A percentile compares a stretch with the other conserved stretches of the same genome.
phyloP scores from a whole-genome alignment of 2,113 vertebrate genomes.

The Vombatus ursinus region DNA sequence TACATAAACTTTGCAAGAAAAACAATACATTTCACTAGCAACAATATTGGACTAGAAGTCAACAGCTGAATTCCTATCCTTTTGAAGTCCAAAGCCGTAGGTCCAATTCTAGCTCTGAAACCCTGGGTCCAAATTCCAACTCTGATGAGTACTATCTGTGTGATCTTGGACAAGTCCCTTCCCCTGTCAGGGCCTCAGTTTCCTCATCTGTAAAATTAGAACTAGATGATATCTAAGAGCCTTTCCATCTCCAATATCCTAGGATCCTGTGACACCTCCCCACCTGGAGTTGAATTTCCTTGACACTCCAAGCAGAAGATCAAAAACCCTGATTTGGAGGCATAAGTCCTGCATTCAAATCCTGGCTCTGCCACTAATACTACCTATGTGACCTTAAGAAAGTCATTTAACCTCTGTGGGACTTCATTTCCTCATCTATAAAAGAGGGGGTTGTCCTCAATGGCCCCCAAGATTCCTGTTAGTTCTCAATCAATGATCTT shows the following conservation, averaged over 20 bases:
- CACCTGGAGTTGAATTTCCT: background rate
- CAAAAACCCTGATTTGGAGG: background rate
- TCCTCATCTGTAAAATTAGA: background rate
- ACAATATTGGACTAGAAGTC: background rate
- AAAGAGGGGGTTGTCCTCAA: background rate
- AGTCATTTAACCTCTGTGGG: background rate
- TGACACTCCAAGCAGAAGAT: background rate
- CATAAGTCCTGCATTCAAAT: background rate
- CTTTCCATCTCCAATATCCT: background rate
- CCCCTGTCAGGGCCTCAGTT: constrained; percentile 29
- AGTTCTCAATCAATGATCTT: background rate
- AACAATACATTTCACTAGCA: background rate
- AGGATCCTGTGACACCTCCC: background rate
- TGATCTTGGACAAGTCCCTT: background rate
- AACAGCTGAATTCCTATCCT: background rate
- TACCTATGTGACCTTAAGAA: background rate
- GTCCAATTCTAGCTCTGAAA: background rate
- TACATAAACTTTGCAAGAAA: background rate
- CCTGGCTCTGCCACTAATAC: background rate
- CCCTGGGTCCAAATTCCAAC: background rate
- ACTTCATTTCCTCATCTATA: background rate
- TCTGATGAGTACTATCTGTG: background rate
- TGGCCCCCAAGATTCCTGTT: background rate
- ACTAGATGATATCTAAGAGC: background rate
- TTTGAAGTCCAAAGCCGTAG: background rate